Percentiles rank a stretch among this genome's conserved stretches.
phyloP scores from a whole-genome alignment of 1,140 invertebrate genomes.

The Drosophila sproati region DNA sequence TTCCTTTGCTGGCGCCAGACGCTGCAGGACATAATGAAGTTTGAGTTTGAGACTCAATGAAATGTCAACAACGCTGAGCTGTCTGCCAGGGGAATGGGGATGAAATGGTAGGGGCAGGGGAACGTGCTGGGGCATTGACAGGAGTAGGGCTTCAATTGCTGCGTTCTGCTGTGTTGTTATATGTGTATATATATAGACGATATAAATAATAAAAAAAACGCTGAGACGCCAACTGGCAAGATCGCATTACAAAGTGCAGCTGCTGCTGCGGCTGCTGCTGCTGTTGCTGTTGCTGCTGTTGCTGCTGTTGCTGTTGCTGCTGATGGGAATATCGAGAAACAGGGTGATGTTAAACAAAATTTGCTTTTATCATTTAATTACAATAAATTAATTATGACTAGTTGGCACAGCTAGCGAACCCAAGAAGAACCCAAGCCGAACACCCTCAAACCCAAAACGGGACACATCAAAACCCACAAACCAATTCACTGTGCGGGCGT shows the following conservation, averaged over 20 bases:
- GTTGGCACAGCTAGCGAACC: slow-evolving; percentile 9
- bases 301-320: background rate
- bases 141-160: slow-evolving; percentile 37
- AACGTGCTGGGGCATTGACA: background rate
- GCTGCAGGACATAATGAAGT: slow-evolving; percentile 81
- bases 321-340: slow-evolving; percentile 8
- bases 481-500: slow-evolving; percentile 11
- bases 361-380: slow-evolving; percentile 61
- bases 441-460: background rate
- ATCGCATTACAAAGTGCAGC: slow-evolving; percentile 47
- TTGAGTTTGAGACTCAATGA: slow-evolving; percentile 77
- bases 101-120: background rate
- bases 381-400: slow-evolving; percentile 76
- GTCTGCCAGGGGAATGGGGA: slow-evolving; percentile 1
- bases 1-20: slow-evolving; percentile 67
- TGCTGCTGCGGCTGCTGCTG: slow-evolving; percentile 6
- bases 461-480: slow-evolving; percentile 21
- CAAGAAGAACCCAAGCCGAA: slow-evolving; percentile 16
- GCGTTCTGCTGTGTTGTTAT: slow-evolving; percentile 2
- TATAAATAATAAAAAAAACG: background rate
- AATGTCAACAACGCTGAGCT: slow-evolving; percentile 68
- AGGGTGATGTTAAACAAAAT: slow-evolving; percentile 41
- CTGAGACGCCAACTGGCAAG: slow-evolving; percentile 18
- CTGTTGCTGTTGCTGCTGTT: background rate
- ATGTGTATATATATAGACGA: slow-evolving; percentile 8